Evolutionary conservation across 2,888 invertebrate species (phyloP).

Genomic region (Thecophora atra): DNA sequence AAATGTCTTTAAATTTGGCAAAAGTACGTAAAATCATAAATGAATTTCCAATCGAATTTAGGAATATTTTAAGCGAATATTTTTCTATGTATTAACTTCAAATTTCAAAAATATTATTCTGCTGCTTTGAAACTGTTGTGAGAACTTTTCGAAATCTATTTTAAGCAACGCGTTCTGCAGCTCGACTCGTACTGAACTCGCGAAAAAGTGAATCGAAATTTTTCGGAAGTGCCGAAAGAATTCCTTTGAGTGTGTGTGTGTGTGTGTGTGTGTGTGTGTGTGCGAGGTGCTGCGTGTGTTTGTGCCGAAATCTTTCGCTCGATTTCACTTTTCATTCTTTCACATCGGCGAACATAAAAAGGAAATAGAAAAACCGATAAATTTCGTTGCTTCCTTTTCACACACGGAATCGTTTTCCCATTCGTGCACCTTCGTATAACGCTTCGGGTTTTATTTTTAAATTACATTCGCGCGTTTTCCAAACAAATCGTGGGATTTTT

Average conservation of each 20-base stretch:
- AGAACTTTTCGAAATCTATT: slow-evolving; percentile 37
- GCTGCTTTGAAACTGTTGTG: slow-evolving; percentile 33
- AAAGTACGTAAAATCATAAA: neutral
- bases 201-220: slow-evolving; percentile 52
- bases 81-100: slow-evolving; percentile 30
- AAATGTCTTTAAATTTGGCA: no score
- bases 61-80: no score
- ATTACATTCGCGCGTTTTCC: slow-evolving; percentile 30
- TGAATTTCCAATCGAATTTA: no score
- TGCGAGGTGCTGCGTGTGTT: no score
- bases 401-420: neutral
- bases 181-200: slow-evolving; percentile 67
- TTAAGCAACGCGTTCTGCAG: slow-evolving; percentile 66
- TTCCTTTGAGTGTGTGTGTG: slow-evolving; percentile 42
- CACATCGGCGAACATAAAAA: slow-evolving; percentile 14
- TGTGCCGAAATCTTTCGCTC: slow-evolving; percentile 37
- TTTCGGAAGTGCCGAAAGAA: slow-evolving; percentile 33
- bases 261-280: slow-evolving; percentile 39
- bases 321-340: slow-evolving; percentile 4
- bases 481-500: slow-evolving; percentile 28
- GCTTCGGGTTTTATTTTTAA: slow-evolving; percentile 32
- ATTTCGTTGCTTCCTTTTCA: neutral
- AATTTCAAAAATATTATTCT: slow-evolving; percentile 20
- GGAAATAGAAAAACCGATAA: neutral
- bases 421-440: slow-evolving; percentile 16